Percentiles rank a stretch among this genome's conserved stretches.
Conservation (phyloP, 2,888 invertebrate species). For the Cryptops parisi region DNA sequence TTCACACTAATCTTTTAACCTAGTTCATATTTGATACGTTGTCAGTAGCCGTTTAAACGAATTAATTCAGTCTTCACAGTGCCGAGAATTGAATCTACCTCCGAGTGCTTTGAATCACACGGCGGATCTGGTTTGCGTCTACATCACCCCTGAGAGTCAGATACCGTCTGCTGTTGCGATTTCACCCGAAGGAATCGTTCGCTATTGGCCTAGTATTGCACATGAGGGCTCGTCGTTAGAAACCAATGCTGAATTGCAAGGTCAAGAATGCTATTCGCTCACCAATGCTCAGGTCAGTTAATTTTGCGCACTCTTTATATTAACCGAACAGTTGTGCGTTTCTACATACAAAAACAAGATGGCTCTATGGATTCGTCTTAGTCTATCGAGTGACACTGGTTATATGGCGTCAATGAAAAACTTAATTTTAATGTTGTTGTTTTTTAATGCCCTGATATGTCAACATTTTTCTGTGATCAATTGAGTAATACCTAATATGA, state of each 20-base stretch:
- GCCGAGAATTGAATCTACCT: constrained; percentile 72
- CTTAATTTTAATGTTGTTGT: no score
- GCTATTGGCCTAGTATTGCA: constrained; percentile 84
- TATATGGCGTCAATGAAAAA: no score
- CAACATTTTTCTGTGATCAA: no score
- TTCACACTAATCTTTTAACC: neutral
- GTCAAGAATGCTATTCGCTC: constrained; percentile 33
- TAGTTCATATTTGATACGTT: neutral
- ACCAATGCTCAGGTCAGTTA: constrained; percentile 24
- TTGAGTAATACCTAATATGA: no score
- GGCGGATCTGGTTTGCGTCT: constrained; percentile 46
- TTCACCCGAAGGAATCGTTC: constrained; percentile 50
- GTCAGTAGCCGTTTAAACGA: neutral
- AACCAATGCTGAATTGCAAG: constrained; percentile 65
- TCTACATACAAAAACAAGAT: no score
- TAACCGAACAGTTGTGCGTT: no score
- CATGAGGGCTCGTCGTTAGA: constrained; percentile 77
- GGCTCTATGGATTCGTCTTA: no score
- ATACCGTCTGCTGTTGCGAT: constrained; percentile 78
- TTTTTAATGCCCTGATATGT: no score
- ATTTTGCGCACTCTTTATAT: neutral
- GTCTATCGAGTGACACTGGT: no score
- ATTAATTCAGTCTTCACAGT: constrained; percentile 36
- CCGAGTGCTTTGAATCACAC: constrained; percentile 79
- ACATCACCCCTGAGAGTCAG: constrained; percentile 48